Evolutionary conservation across 2,797 vertebrate genomes (phyloP).

Genomic region (Siniperca undulata): DNA sequence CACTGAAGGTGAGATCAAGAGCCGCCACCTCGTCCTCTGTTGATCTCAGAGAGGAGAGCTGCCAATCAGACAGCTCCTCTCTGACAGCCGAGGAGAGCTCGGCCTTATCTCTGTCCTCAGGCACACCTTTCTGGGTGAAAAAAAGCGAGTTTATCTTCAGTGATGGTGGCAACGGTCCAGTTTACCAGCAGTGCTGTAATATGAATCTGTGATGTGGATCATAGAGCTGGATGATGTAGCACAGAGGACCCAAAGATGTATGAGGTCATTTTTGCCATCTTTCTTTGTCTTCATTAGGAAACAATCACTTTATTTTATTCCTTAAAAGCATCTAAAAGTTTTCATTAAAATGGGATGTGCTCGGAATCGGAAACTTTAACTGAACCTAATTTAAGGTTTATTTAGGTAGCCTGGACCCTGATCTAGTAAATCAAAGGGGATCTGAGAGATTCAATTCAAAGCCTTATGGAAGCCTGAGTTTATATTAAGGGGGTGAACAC

Average conservation of each 20-base stretch:
- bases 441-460: not conserved
- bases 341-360: not conserved
- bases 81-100: slow-evolving; percentile 60
- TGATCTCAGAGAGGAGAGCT: slow-evolving; percentile 48
- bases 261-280: not conserved
- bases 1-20: slow-evolving; percentile 44
- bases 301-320: no score
- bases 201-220: slow-evolving; percentile 10
- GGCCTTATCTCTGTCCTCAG: slow-evolving; percentile 34
- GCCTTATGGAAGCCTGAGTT: not conserved
- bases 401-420: not conserved
- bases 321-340: not conserved
- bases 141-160: not conserved
- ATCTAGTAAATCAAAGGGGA: not conserved
- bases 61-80: slow-evolving; percentile 61
- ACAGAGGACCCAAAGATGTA: not conserved
- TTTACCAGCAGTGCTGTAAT: not conserved
- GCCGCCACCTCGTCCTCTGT: slow-evolving; percentile 63
- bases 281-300: not conserved
- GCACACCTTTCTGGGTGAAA: slow-evolving; percentile 7
- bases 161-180: not conserved
- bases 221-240: not conserved
- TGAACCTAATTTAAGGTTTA: not conserved
- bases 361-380: not conserved
- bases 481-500: no score